Evolutionary conservation across 2,888 invertebrate species (phyloP).

Genomic region (Caenorhabditis sp.): DNA sequence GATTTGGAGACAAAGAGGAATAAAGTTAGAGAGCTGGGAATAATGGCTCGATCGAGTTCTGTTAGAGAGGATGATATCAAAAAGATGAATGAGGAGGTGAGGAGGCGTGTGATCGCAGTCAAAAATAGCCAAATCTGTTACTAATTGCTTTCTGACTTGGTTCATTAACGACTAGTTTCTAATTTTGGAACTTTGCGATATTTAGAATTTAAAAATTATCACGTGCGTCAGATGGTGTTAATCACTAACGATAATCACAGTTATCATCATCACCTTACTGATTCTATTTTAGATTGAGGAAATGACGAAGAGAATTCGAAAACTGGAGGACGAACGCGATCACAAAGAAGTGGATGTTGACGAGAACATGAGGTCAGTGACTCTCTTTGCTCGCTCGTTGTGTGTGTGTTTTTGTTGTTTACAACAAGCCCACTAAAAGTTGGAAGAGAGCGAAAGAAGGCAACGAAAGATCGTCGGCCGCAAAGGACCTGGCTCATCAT

Average conservation of each 20-base stretch:
- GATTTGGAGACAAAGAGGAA: constrained; percentile 87
- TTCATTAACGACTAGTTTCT: neutral
- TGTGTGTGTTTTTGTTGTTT: constrained; percentile 21
- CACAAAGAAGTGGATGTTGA: constrained; percentile 84
- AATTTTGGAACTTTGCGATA: constrained; percentile 11
- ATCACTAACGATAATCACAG: too few species aligned
- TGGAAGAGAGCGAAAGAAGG: neutral
- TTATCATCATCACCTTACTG: too few species aligned
- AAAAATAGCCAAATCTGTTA: neutral
- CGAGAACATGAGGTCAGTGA: constrained; percentile 71
- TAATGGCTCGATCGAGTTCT: constrained; percentile 87
- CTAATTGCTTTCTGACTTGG: neutral
- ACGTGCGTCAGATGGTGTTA: too few species aligned
- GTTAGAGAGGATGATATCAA: constrained; percentile 88
- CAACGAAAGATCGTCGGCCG: constrained; percentile 13
- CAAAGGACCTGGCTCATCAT: constrained; percentile 25
- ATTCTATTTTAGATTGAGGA: constrained; percentile 84
- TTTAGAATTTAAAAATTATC: too few species aligned
- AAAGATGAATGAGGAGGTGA: constrained; percentile 87
- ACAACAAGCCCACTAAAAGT: neutral
- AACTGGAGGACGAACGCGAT: constrained; percentile 88
- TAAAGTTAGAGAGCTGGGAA: constrained; percentile 88
- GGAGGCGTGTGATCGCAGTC: neutral
- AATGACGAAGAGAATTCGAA: constrained; percentile 87
- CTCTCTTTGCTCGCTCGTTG: too few species aligned